These are phyloP conservation scores for Petrocephalus zakoni DNA, from an alignment of 2,113 vertebrate genomes.

Conservation along the genomic window DNA sequence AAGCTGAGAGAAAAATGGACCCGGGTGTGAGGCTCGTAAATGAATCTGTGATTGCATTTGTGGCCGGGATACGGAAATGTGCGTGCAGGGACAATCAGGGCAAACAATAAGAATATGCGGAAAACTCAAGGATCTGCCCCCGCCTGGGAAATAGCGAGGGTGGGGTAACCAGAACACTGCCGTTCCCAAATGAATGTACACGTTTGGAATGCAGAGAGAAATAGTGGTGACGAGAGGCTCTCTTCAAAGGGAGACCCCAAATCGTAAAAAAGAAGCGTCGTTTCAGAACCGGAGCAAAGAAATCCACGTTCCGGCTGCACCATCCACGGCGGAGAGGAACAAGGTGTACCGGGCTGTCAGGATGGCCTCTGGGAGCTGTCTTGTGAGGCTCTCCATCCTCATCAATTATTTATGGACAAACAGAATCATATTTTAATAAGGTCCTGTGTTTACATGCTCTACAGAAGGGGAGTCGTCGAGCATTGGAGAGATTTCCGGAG, in stretches of 20 bases:
- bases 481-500: neutral
- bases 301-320: neutral
- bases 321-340: neutral
- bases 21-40: neutral
- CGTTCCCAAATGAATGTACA: neutral
- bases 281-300: neutral
- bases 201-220: neutral
- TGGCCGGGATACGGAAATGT: neutral
- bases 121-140: neutral
- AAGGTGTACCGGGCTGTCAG: neutral
- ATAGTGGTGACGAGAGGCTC: neutral
- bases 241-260: neutral
- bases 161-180: neutral
- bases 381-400: neutral
- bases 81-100: neutral
- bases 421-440: constrained; percentile 18
- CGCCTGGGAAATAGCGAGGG: neutral
- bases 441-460: constrained; percentile 9
- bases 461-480: neutral
- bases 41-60: constrained; percentile 15
- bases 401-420: constrained; percentile 19
- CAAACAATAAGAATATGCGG: constrained; percentile 5
- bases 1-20: neutral
- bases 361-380: neutral
- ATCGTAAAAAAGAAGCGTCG: neutral